A percentile compares a stretch with the other conserved stretches of the same genome.
phyloP scores from a whole-genome alignment of 2,797 vertebrate species.

The Glyptemys insculpta region DNA sequence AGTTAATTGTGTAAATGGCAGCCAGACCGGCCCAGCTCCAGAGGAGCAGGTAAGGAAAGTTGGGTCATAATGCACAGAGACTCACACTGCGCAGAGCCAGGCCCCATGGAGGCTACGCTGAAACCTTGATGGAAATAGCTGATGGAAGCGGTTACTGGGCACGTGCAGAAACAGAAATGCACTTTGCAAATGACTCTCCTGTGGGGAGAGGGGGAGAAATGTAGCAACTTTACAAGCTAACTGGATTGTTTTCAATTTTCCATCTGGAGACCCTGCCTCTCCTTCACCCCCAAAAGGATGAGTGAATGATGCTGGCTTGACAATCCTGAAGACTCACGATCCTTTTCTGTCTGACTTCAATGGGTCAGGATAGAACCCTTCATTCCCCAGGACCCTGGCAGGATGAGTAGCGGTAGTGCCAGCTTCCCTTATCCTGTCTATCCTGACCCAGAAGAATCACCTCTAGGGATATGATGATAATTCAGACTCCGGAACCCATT shows the following conservation, averaged over 20 bases:
- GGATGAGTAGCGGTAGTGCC: neutral
- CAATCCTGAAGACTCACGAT: neutral
- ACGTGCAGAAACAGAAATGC: neutral
- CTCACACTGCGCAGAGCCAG: neutral
- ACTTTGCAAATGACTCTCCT: too few species aligned
- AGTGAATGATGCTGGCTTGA: neutral
- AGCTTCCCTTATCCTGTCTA: neutral
- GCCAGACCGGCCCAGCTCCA: slow-evolving; percentile 10
- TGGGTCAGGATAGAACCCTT: neutral
- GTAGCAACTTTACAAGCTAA: neutral
- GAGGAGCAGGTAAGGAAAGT: slow-evolving; percentile 26
- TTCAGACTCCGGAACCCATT: neutral
- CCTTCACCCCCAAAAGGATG: neutral
- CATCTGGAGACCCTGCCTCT: neutral
- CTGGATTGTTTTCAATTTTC: neutral
- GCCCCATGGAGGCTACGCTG: neutral
- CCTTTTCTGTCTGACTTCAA: neutral
- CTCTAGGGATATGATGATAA: neutral
- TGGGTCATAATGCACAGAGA: neutral
- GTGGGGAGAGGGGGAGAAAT: neutral
- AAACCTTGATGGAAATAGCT: neutral
- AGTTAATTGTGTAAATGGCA: slow-evolving; percentile 22
- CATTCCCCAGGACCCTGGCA: neutral
- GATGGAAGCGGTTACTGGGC: neutral
- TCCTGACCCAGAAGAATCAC: neutral